Evolutionary conservation across 2,797 vertebrate species (phyloP), one percentile per base, ranked within the genome.

Genomic region (Rhynchotus rufescens): DNA sequence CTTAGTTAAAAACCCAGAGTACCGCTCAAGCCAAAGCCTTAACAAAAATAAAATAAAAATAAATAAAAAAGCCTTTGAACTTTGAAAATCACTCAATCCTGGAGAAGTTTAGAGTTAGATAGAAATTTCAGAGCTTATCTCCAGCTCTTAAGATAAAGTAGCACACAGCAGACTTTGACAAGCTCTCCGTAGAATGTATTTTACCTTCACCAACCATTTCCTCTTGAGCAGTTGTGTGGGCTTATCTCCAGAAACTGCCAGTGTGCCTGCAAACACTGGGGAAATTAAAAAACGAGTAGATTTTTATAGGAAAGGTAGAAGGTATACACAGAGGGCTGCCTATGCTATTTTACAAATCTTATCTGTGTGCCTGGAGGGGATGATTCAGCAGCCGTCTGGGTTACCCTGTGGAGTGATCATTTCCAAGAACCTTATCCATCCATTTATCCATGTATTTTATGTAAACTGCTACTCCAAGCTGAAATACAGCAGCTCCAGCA

Each of bases 161-260:
- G 54, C 47, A 56, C 3, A 2, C 30, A 61, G 65, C 74, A 92
- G 65, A 91, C 76, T 91, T 80, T 65, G 68, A 91, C 79, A 84
- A 94, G 75, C 78, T 80, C 92, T 61, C 79, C 61, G 42, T 6
- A 89, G 67, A 77, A 92, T n/a, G 54, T 40, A 22, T 91, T 96
- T 90, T 95, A 52, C 72, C 52, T 88, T 83, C 78, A 45, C 75
- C 84, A 95, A 87, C 69, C 54, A 38, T 32, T 82, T 84, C 79
- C 73, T 67, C 76, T 81, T 38, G 16, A 64, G 84, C 83, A 84
- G 76, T 44, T 89, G 20, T 61, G 64, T 86, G 86, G 89, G 75
- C 36, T 97, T 96, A 94, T 95, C 88, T 93, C 90, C 94, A 94
- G 90, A 92, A 97, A 97, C 95, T 85, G 42, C 83, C 71, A 93